Percentiles rank a stretch among this genome's conserved stretches.
Evolutionary conservation across 2,797 vertebrate genomes (phyloP).

Genomic region (Glyptemys insculpta): DNA sequence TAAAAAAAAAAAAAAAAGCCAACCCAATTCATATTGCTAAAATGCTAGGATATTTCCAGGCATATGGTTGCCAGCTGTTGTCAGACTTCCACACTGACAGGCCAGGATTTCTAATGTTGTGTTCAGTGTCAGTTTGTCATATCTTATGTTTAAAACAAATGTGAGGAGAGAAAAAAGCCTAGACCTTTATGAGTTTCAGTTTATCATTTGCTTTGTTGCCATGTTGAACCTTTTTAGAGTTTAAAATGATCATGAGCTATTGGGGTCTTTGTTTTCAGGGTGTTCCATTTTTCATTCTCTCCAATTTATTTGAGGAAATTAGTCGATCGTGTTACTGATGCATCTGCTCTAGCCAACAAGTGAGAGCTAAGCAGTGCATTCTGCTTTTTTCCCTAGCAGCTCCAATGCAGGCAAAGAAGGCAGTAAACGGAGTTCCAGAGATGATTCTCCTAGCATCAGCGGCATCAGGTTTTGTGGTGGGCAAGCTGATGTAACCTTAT

Average conservation of each 20-base stretch:
- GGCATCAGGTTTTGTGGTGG: neutral
- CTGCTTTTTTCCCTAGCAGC: neutral
- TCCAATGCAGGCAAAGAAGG: neutral
- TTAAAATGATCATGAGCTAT: slow-evolving; percentile 22
- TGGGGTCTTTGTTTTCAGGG: neutral
- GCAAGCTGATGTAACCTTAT: neutral
- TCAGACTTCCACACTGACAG: neutral
- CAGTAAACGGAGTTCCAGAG: neutral
- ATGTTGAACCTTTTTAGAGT: neutral
- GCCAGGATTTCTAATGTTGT: slow-evolving; percentile 30
- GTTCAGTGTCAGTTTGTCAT: neutral
- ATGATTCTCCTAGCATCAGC: neutral
- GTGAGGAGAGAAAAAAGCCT: neutral
- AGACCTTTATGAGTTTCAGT: slow-evolving; percentile 24
- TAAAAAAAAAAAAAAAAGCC: neutral
- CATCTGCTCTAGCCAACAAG: slow-evolving; percentile 7
- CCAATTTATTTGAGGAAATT: neutral
- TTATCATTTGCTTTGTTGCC: slow-evolving; percentile 4
- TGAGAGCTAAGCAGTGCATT: neutral
- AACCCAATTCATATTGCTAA: slow-evolving; percentile 3
- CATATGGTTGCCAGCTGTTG: slow-evolving; percentile 17
- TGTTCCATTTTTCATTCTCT: slow-evolving; percentile 30
- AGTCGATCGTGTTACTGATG: neutral
- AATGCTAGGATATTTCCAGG: slow-evolving; percentile 13
- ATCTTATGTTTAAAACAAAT: slow-evolving; percentile 39